Evolutionary conservation across 1,140 invertebrate genomes (phyloP), one percentile per base, ranked within the genome.

Genomic region (Amyelois transitella): DNA sequence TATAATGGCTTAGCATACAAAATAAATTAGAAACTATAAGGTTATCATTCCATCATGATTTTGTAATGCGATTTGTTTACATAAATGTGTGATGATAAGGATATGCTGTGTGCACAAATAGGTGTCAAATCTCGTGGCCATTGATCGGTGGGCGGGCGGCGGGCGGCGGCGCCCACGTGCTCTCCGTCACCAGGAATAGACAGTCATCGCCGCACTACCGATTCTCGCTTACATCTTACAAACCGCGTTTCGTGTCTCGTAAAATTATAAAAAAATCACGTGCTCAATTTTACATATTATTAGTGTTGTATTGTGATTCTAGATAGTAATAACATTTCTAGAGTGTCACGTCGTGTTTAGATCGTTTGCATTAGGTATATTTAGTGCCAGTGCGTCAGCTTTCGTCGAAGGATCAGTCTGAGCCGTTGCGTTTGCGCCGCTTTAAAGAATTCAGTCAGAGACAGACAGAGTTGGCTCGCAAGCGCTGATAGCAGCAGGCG

Each of bases 101-200:
- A 66, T 64, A 55, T 58, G 59, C 66, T 66, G 68, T 62, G 59
- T 38, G 32, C 32, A 38, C 5, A 14, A 38, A 70, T 66, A 80
- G 79, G 74, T 81, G 73, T 82, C 80, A 72, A 64, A 77, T 86
- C 76, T 75, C 75, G 66, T 70, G 62, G 64, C 74, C 77, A 83
- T 83, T 83, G 78, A 83, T 77, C 80, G 77, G 71, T 66, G 70
- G 74, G 75, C 72, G 72, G 77, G 77, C 69, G 69, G 69, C 63
- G 58, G 66, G 66, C 55, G 60, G 64, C 64, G 66, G 58, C 62
- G 71, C 78, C 84, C 84, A 86, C 83, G 83, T 86, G 81, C 64
- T 75, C 71, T 69, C 71, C 78, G 76, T 61, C 48, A 68, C 80
- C 75, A 59, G 77, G 81, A 86, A 86, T 86, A 86, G 80, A 63